Conservation (phyloP, 2,888 invertebrate species). For the Xanthorhoe spadicearia region DNA sequence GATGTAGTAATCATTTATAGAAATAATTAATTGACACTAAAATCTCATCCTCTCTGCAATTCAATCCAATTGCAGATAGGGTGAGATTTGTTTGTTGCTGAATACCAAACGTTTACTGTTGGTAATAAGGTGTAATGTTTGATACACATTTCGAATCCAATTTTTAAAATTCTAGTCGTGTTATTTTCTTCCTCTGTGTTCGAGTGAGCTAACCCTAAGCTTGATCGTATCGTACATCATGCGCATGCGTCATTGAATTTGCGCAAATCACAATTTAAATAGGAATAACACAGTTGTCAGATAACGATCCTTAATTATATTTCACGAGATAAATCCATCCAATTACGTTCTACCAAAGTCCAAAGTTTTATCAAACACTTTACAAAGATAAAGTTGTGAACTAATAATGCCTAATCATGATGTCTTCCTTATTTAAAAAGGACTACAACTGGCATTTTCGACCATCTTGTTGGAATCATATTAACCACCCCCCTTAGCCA, state of each 20-base stretch:
- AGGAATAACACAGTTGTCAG: slow-evolving; percentile 9
- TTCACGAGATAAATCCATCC: slow-evolving; percentile 18
- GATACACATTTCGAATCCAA: too few species aligned
- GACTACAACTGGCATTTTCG: background rate
- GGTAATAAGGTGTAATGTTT: background rate
- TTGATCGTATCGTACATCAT: slow-evolving; percentile 12
- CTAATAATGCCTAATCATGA: background rate
- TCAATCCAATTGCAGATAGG: too few species aligned
- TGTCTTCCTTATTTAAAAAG: background rate
- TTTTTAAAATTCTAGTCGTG: background rate
- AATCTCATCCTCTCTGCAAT: too few species aligned
- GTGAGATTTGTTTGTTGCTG: background rate
- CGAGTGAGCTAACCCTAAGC: background rate
- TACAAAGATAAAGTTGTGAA: slow-evolving; percentile 1
- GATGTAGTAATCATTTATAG: too few species aligned
- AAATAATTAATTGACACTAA: too few species aligned
- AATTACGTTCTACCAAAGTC: slow-evolving; percentile 22
- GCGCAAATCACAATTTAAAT: slow-evolving; percentile 8
- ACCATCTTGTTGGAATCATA: background rate
- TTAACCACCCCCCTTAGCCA: background rate
- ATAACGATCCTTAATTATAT: slow-evolving; percentile 24
- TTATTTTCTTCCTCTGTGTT: background rate
- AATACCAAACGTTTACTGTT: background rate
- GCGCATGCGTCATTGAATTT: slow-evolving; percentile 16
- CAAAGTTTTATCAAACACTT: slow-evolving; percentile 14